Base-by-base conservation (phyloP, 2,888 invertebrate genomes). In the Microplitis deprimator region DNA sequence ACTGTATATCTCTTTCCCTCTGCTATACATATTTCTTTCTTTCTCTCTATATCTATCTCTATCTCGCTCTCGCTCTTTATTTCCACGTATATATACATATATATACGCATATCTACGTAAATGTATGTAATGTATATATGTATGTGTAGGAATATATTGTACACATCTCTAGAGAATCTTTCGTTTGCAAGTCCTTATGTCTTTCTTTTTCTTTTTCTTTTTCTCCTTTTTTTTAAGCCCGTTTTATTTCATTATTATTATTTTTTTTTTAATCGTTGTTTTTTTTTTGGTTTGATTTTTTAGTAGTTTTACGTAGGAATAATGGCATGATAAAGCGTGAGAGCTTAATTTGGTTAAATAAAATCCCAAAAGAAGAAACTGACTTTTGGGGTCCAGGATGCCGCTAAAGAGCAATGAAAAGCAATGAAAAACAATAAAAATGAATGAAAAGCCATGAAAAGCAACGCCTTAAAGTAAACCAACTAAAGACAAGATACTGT, bases 1-100 rank as follows among this genome's bases (percentile, higher is more conserved):
- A 40, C 75, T 67, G 68, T 69, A 50, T 50, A 41, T 68, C 75
- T 69, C 68, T 75, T 75, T 75, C 69, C 29, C 65, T 65, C 65
- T 29, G 29, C 65, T 65, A 65, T 20, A 29, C 20, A 65, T 65
- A 29, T 13, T 16, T 38, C 38, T 4, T 50, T 50, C 50, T 50
- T 13, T 50, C 0, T 50, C 50, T 50, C 50, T 50, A 6, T 13
- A 13, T 50, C 41, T 41, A 6, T 13, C 50, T 50, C 41, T 41
- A 10, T 10, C 10, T 10, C 10, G 5, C 3, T 41, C 41, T 73
- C 73, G 20, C 67, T 73, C 59, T 41, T n/a, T 39, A 50, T 29
- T 65, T 29, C 29, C 29, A 73, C 38, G 61, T 62, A 72, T 39
- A 72, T 38, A 38, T 16, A 61, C 62, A 71, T 59, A 59, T 71